These are phyloP conservation scores for Genyomyrus donnyi DNA, from an alignment of 2,113 vertebrate genomes.

Conservation along the genomic window DNA sequence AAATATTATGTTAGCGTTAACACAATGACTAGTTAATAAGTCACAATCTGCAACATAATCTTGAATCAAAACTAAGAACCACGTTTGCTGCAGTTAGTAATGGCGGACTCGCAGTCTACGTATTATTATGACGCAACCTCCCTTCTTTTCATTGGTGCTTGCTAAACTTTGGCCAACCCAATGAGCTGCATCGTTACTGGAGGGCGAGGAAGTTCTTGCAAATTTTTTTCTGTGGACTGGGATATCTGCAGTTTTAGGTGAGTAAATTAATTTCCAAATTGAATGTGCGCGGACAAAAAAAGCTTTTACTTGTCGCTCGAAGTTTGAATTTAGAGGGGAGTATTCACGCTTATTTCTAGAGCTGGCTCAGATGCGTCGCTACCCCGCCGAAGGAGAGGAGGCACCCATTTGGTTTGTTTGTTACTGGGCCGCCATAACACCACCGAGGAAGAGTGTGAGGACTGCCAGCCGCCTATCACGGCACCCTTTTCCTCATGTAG, in stretches of 20 bases:
- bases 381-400: constrained; percentile 49
- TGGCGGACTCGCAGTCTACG: neutral
- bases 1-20: neutral
- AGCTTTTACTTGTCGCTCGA: neutral
- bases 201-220: neutral
- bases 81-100: neutral
- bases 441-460: constrained; percentile 62
- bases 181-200: neutral
- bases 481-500: constrained; percentile 50
- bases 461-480: constrained; percentile 24
- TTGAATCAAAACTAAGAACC: neutral
- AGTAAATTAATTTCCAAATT: neutral
- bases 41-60: neutral
- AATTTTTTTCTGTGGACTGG: neutral
- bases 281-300: neutral
- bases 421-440: constrained; percentile 59
- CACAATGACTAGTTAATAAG: neutral
- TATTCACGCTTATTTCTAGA: neutral
- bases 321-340: neutral
- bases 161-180: neutral
- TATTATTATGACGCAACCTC: neutral
- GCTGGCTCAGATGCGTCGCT: constrained; percentile 43
- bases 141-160: constrained; percentile 3
- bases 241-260: constrained; percentile 9
- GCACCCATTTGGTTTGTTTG: constrained; percentile 51